These are phyloP conservation scores for Pholis gunnellus DNA, from an alignment of 2,113 vertebrate species.

Conservation along the genomic window DNA sequence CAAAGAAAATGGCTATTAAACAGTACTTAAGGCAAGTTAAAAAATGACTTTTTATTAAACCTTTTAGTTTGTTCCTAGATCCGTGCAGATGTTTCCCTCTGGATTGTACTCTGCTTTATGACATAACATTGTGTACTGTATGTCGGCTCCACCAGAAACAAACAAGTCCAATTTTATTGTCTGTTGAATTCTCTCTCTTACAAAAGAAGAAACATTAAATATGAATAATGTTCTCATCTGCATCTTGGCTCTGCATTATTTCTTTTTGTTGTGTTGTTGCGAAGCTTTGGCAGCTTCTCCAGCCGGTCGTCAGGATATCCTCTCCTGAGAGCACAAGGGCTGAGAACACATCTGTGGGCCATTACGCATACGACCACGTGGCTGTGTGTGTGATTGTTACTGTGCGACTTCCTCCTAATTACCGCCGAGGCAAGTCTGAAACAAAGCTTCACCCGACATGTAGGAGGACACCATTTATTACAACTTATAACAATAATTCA, in stretches of 20 bases:
- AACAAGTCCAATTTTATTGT: not conserved
- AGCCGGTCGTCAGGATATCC: conserved; percentile 42
- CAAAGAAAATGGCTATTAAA: not conserved
- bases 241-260: conserved; percentile 5
- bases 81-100: not conserved
- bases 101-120: not conserved
- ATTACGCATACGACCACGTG: conserved; percentile 22
- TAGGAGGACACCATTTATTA: conserved; percentile 2
- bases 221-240: conserved; percentile 35
- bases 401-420: conserved; percentile 28
- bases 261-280: conserved; percentile 25
- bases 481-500: not conserved
- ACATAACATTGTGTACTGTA: not conserved
- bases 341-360: conserved; percentile 53
- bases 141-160: not conserved
- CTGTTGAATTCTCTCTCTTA: not conserved
- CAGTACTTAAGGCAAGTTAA: not conserved
- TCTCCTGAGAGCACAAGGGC: conserved; percentile 16
- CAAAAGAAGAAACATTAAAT: not conserved
- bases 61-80: not conserved
- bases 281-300: conserved; percentile 27
- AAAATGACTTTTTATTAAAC: not conserved
- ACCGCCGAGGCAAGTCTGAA: conserved; percentile 8
- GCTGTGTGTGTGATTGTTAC: not conserved
- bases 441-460: conserved; percentile 6